phyloP scores from a whole-genome alignment of 2,888 invertebrate genomes.

The Drosophila lutescens region DNA sequence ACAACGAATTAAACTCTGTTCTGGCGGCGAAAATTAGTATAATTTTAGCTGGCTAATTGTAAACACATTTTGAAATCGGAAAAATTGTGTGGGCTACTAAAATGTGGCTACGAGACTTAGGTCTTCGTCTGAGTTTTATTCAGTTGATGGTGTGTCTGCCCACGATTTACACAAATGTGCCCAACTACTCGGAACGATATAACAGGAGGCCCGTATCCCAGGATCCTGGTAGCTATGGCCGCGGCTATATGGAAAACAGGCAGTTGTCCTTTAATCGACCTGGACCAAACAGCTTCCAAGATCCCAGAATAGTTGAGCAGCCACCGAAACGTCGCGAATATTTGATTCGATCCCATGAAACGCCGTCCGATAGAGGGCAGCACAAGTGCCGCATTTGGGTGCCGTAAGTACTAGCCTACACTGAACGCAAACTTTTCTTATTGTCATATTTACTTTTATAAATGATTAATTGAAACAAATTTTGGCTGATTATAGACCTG shows the following conservation, averaged over 20 bases:
- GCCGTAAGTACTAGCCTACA: conserved; percentile 74
- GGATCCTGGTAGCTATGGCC: conserved; percentile 21
- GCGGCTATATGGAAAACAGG: conserved; percentile 30
- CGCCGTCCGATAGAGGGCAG: conserved; percentile 29
- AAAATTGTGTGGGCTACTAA: background rate
- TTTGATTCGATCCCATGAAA: conserved; percentile 49
- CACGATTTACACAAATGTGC: conserved; percentile 10
- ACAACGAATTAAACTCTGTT: conserved; percentile 30
- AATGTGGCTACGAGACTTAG: conserved; percentile 39
- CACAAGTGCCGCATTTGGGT: conserved; percentile 80
- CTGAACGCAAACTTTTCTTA: background rate
- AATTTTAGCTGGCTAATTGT: conserved; percentile 58
- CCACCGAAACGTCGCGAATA: conserved; percentile 45
- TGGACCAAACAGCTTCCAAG: conserved; percentile 28
- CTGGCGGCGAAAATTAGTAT: conserved; percentile 55
- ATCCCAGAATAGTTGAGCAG: conserved; percentile 1
- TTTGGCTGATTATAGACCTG: too few species aligned
- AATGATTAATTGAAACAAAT: background rate
- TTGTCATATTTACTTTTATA: background rate
- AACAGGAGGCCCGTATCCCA: conserved; percentile 31
- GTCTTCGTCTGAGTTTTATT: conserved; percentile 22
- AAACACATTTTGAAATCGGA: conserved; percentile 30
- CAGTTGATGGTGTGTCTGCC: conserved; percentile 27
- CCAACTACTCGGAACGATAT: conserved; percentile 52
- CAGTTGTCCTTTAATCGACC: conserved; percentile 47